These are phyloP conservation scores for Zosterops pallidus DNA, from an alignment of 2,113 vertebrate species.

Conservation along the genomic window DNA sequence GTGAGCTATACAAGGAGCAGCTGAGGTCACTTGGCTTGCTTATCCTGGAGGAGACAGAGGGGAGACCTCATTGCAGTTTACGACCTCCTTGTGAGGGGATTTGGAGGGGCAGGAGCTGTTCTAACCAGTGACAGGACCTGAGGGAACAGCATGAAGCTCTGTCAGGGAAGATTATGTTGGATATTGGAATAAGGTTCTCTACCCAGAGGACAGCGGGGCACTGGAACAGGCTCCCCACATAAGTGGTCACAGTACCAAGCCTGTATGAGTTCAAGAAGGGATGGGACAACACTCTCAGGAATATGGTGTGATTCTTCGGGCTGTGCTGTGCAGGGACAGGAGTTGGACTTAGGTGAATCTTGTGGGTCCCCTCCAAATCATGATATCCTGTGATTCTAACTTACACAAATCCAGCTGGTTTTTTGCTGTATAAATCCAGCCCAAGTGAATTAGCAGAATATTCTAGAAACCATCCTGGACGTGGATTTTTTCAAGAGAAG, in stretches of 20 bases:
- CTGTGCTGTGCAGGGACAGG: neutral
- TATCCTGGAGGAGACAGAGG: neutral
- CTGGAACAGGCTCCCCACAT: neutral
- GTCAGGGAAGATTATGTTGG: neutral
- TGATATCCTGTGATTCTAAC: neutral
- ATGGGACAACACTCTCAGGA: neutral
- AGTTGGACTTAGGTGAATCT: neutral
- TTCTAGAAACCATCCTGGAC: neutral
- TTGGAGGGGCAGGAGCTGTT: neutral
- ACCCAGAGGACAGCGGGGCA: neutral
- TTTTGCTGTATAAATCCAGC: neutral
- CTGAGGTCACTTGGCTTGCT: no score
- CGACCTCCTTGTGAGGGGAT: neutral
- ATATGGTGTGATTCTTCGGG: fast-evolving
- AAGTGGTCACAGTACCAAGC: neutral
- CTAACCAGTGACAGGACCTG: neutral
- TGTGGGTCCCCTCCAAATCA: neutral
- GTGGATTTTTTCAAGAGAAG: neutral
- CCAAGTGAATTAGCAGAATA: neutral
- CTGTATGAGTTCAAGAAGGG: neutral
- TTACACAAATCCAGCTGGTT: neutral
- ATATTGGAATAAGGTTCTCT: neutral
- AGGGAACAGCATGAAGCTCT: neutral
- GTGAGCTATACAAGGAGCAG: neutral
- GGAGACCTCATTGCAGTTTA: neutral